Percentiles rank a stretch among this genome's conserved stretches.
Evolutionary conservation across 2,888 invertebrate genomes (phyloP).

Genomic region (Subacronicta megacephala): DNA sequence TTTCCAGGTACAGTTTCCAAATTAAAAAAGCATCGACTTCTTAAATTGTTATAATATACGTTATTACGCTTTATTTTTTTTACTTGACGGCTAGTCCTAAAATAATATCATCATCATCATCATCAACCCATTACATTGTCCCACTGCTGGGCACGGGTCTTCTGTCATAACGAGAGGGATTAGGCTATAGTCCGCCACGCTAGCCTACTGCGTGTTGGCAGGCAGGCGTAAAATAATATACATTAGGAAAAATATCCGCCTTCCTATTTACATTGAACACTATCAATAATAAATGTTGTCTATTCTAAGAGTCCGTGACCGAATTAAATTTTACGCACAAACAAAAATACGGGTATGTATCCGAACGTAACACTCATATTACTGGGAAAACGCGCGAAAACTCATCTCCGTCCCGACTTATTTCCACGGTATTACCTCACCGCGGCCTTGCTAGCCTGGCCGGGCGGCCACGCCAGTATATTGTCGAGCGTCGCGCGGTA

Average conservation of each 20-base stretch:
- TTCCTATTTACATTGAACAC: slow-evolving; percentile 25
- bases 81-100: too few relatives aligned
- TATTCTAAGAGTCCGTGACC: slow-evolving; percentile 48
- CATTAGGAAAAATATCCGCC: neutral
- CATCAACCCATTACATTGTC: too few relatives aligned
- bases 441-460: slow-evolving; percentile 61
- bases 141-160: too few relatives aligned
- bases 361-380: slow-evolving; percentile 55
- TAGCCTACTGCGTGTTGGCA: too few relatives aligned
- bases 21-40: too few relatives aligned
- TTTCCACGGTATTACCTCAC: slow-evolving; percentile 77
- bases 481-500: slow-evolving; percentile 65
- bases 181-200: too few relatives aligned
- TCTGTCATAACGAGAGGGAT: too few relatives aligned
- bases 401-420: slow-evolving; percentile 63
- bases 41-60: too few relatives aligned
- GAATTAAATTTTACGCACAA: slow-evolving; percentile 51
- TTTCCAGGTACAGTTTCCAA: too few relatives aligned
- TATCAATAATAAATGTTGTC: slow-evolving; percentile 28
- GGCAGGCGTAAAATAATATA: too few relatives aligned
- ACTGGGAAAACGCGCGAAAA: slow-evolving; percentile 76
- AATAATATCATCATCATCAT: too few relatives aligned
- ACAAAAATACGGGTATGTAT: slow-evolving; percentile 56
- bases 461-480: slow-evolving; percentile 68
- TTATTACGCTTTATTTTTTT: too few relatives aligned